A percentile compares a stretch with the other conserved stretches of the same genome.
Evolutionary conservation across 2,888 invertebrate genomes (phyloP).

Genomic region (Dilophus febrilis): DNA sequence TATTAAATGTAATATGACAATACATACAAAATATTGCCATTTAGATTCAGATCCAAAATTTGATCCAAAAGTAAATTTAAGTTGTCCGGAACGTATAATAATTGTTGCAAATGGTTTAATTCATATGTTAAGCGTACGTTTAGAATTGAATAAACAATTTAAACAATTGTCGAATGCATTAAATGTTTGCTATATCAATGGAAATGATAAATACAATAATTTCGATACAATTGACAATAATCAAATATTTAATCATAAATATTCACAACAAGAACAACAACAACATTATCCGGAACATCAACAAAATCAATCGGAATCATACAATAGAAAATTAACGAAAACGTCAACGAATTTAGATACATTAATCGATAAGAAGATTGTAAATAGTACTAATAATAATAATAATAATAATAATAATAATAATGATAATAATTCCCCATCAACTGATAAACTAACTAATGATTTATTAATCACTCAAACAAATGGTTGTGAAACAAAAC

Average conservation of each 20-base stretch:
- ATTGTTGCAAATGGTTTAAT: conserved; percentile 74
- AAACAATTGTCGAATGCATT: conserved; percentile 3
- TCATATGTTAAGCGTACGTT: conserved; percentile 53
- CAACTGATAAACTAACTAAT: conserved; percentile 19
- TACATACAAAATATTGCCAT: conserved; percentile 82
- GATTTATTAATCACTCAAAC: conserved; percentile 13
- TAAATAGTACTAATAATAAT: neutral
- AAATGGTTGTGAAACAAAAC: conserved; percentile 22
- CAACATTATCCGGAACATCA: conserved; percentile 9
- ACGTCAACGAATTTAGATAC: neutral
- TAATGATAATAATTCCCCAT: too few relatives aligned
- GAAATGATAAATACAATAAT: neutral
- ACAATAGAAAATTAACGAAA: too few relatives aligned
- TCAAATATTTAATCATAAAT: conserved; percentile 3
- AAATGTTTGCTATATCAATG: conserved; percentile 3
- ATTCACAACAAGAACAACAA: conserved; percentile 6
- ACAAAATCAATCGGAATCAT: too few relatives aligned
- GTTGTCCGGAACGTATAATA: conserved; percentile 56
- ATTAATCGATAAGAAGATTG: neutral
- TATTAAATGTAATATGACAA: conserved; percentile 74
- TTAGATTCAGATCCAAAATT: conserved; percentile 71
- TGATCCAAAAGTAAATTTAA: conserved; percentile 48
- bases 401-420: neutral
- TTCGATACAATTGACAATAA: neutral
- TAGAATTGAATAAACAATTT: conserved; percentile 30